phyloP scores from a whole-genome alignment of 1,140 invertebrate genomes.

The Drosophila funebris region DNA sequence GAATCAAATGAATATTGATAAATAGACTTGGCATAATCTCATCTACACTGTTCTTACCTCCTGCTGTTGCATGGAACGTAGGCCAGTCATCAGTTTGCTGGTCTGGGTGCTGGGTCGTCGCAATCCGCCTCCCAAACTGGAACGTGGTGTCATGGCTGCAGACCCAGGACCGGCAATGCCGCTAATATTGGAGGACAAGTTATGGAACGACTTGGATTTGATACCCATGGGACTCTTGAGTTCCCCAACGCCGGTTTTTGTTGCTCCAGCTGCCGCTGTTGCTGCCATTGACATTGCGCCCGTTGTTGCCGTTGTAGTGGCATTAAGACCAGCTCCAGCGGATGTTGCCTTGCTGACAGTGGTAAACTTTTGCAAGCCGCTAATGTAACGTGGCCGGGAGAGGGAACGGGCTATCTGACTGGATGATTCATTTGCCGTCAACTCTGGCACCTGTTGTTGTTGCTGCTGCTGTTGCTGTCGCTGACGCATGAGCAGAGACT shows the following conservation, averaged over 20 bases:
- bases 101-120: conserved; percentile 42
- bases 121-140: conserved; percentile 49
- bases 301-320: conserved; percentile 19
- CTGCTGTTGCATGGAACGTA: conserved; percentile 22
- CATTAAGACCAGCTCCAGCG: conserved; percentile 68
- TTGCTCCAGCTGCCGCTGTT: not conserved
- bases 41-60: conserved; percentile 37
- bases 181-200: conserved; percentile 66
- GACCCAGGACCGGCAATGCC: conserved; percentile 6
- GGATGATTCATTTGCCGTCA: conserved; percentile 1
- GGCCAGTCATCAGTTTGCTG: conserved; percentile 29
- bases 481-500: conserved; percentile 35
- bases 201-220: conserved; percentile 82
- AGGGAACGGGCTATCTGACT: conserved; percentile 60
- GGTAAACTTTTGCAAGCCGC: conserved; percentile 71
- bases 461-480: conserved; percentile 42
- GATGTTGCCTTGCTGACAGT: conserved; percentile 75
- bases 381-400: conserved; percentile 76
- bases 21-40: not conserved
- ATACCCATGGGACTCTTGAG: conserved; percentile 82
- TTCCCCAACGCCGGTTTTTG: conserved; percentile 31
- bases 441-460: conserved; percentile 11
- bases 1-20: not conserved
- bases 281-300: not conserved
- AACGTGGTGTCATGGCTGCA: conserved; percentile 18